Evolutionary conservation across 2,113 vertebrate genomes (phyloP).

Genomic region (Rana temporaria): DNA sequence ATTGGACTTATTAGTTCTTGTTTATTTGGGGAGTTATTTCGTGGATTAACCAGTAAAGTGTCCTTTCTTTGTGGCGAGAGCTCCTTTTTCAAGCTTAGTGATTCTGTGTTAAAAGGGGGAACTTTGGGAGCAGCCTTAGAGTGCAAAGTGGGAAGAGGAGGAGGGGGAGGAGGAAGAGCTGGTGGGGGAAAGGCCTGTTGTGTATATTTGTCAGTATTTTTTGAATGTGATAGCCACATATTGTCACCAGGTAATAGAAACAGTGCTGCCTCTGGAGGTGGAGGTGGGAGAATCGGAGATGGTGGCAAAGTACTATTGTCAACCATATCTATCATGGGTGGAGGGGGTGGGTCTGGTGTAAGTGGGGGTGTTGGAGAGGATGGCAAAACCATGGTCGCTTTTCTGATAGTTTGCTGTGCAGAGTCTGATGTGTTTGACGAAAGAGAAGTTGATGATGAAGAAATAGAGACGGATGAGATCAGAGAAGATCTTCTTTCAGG

Average conservation of each 20-base stretch:
- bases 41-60: constrained; percentile 57
- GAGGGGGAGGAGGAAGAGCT: constrained; percentile 51
- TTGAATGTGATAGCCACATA: constrained; percentile 62
- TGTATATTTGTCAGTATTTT: constrained; percentile 64
- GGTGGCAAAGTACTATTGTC: constrained; percentile 67
- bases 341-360: constrained; percentile 43
- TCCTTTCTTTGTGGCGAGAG: constrained; percentile 64
- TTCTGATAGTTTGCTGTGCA: constrained; percentile 67
- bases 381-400: constrained; percentile 54
- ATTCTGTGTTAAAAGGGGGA: constrained; percentile 69
- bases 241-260: constrained; percentile 66
- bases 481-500: constrained; percentile 97
- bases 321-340: not conserved
- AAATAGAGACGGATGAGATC: constrained; percentile 87
- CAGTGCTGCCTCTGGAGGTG: constrained; percentile 78
- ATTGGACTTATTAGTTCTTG: constrained; percentile 68
- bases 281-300: constrained; percentile 77
- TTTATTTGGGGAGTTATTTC: constrained; percentile 60
- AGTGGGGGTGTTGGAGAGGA: constrained; percentile 65
- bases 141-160: constrained; percentile 58
- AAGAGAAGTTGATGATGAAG: constrained; percentile 94
- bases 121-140: constrained; percentile 61
- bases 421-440: constrained; percentile 93
- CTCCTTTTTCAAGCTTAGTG: constrained; percentile 67
- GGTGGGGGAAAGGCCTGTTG: constrained; percentile 60